phyloP scores from a whole-genome alignment of 2,113 vertebrate species.

The Xiphophorus hellerii region DNA sequence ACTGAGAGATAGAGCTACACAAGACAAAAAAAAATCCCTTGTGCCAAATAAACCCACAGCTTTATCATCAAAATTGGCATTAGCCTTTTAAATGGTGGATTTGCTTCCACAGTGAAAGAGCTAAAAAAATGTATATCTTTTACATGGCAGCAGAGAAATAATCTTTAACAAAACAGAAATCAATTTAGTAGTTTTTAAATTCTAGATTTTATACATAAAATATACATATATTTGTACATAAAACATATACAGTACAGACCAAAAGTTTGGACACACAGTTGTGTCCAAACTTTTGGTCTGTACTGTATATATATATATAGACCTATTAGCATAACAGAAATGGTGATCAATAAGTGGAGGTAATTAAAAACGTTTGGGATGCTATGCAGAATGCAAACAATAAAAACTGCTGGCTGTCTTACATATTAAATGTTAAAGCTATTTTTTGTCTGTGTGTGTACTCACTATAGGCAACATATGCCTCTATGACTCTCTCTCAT shows the following conservation, averaged over 20 bases:
- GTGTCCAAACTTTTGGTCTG: no score
- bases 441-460: no score
- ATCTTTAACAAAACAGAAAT: not conserved
- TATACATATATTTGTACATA: no score
- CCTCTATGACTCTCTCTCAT: no score
- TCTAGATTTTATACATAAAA: not conserved
- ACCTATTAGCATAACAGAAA: not conserved
- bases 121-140: not conserved
- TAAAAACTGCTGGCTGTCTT: no score
- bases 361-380: not conserved
- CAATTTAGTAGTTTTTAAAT: no score
- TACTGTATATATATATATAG: not conserved
- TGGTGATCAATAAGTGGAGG: not conserved
- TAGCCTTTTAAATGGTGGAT: slow-evolving; percentile 28
- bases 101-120: not conserved
- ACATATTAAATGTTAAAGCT: no score
- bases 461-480: no score
- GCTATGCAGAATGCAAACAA: not conserved
- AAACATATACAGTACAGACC: no score
- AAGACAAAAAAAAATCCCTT: slow-evolving; percentile 1
- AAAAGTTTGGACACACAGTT: no score
- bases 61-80: slow-evolving; percentile 4
- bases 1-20: slow-evolving; percentile 13
- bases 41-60: slow-evolving; percentile 10
- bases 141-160: not conserved